phyloP scores from a whole-genome alignment of 30 jellyfish, hydroid and myxozoan species.

The Pseudorhiza aurosa region DNA sequence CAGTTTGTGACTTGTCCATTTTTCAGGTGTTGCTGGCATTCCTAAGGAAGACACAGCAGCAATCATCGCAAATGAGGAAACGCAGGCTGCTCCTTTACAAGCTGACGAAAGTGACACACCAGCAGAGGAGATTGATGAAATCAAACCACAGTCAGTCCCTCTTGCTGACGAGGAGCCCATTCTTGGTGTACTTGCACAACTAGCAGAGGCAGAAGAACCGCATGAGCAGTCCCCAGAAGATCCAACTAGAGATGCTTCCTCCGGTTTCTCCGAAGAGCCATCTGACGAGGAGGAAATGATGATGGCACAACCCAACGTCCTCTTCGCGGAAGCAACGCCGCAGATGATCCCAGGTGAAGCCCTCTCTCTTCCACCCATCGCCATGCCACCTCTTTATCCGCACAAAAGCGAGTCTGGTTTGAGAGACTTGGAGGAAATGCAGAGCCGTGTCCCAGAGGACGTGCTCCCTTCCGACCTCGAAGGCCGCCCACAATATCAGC shows the following conservation, averaged over 20 bases:
- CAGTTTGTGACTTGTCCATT: not conserved
- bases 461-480: too few relatives aligned
- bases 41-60: not conserved
- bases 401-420: not conserved
- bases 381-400: not conserved
- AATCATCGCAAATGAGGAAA: not conserved
- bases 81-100: not conserved
- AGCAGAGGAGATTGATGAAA: not conserved
- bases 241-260: not conserved
- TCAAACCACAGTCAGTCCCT: not conserved
- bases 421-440: not conserved
- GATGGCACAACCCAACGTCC: not conserved
- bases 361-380: not conserved
- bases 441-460: not conserved
- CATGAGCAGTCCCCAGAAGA: not conserved
- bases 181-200: not conserved
- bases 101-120: not conserved
- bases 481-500: too few relatives aligned
- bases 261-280: constrained; percentile 20
- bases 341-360: too few relatives aligned
- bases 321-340: not conserved
- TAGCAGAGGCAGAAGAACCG: not conserved
- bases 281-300: not conserved
- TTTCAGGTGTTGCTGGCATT: not conserved
- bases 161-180: not conserved